These are phyloP conservation scores for Orthonyx spaldingii DNA, from an alignment of 2,113 vertebrate species.

Conservation along the genomic window DNA sequence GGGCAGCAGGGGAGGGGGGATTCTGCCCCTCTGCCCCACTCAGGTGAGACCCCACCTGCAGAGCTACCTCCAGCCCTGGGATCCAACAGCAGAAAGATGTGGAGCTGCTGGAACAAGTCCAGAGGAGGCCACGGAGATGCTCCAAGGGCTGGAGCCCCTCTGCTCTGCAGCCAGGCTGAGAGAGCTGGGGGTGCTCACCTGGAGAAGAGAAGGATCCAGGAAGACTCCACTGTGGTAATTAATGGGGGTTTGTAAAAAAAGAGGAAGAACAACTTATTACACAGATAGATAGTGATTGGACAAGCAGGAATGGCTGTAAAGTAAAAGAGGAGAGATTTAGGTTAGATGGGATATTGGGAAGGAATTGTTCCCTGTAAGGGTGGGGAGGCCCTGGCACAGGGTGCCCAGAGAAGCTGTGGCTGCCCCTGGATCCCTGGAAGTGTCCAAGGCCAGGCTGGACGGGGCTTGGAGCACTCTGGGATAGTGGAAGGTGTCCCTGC, in stretches of 20 bases:
- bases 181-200: neutral
- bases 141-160: neutral
- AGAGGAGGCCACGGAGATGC: fast-evolving
- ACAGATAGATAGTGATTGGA: neutral
- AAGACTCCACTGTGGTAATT: neutral
- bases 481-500: neutral
- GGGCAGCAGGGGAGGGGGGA: neutral
- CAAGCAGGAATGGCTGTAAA: neutral
- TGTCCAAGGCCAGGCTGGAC: fast-evolving
- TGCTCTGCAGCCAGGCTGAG: neutral
- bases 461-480: fast-evolving
- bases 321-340: neutral
- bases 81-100: fast-evolving
- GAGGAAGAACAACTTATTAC: neutral
- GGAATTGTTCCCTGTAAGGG: neutral
- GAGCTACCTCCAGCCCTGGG: neutral
- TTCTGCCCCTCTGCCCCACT: neutral
- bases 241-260: neutral
- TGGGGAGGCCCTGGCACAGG: neutral
- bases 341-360: neutral
- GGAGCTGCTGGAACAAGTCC: neutral
- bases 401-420: neutral
- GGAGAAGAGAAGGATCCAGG: neutral
- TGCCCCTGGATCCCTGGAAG: neutral
- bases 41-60: neutral